Conservation (phyloP, 2,113 vertebrate genomes). For the Neolamprologus brichardi region DNA sequence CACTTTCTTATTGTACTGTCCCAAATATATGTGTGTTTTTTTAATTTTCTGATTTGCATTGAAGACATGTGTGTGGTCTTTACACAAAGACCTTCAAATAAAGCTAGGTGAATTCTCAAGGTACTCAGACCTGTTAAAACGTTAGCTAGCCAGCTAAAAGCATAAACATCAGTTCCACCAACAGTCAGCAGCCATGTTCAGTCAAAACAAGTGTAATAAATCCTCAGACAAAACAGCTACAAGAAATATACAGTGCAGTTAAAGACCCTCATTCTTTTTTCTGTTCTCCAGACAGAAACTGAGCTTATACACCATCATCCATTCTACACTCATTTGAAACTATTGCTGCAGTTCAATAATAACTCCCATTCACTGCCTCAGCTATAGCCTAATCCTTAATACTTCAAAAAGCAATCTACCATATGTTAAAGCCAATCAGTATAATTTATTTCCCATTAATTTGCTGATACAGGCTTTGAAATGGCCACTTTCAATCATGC, state of each 20-base stretch:
- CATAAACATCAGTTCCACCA: not conserved
- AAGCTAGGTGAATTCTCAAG: not conserved
- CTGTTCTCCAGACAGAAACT: not conserved
- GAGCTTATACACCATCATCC: not conserved
- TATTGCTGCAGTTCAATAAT: not conserved
- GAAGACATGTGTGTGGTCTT: fast-evolving
- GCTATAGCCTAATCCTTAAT: not conserved
- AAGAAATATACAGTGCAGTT: not conserved
- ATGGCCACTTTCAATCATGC: not conserved
- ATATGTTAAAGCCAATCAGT: not conserved
- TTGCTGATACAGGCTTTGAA: not conserved
- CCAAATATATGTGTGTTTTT: not conserved
- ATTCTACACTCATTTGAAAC: not conserved
- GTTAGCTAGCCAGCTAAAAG: not conserved
- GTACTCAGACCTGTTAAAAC: not conserved
- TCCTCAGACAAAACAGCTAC: not conserved
- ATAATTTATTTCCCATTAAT: not conserved
- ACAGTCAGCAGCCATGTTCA: not conserved
- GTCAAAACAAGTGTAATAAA: not conserved
- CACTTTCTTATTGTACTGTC: no score
- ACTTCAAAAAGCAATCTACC: not conserved
- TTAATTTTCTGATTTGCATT: not conserved
- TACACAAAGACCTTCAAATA: not conserved
- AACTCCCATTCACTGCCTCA: not conserved
- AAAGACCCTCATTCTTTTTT: not conserved